These are phyloP conservation scores for Erpobdella octoculata DNA, from an alignment of 2,888 invertebrate species.

Conservation along the genomic window DNA sequence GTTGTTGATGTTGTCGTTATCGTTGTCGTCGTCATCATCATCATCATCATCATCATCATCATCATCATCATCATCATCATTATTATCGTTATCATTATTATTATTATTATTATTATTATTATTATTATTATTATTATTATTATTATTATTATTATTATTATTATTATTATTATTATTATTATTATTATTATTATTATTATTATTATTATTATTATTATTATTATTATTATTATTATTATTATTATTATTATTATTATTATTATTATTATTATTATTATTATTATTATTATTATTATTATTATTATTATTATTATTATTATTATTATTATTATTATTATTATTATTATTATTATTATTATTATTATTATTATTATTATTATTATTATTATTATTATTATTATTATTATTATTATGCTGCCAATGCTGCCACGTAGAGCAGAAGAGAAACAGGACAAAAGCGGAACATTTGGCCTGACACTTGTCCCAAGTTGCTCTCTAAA, in stretches of 20 bases:
- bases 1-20: no score
- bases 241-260: background rate
- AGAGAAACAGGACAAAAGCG: no score
- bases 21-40: slow-evolving; percentile 16
- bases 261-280: slow-evolving; percentile 7
- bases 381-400: background rate
- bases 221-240: background rate
- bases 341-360: background rate
- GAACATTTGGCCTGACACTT: no score
- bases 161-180: background rate
- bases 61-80: slow-evolving; percentile 25
- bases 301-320: background rate
- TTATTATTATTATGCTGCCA: background rate
- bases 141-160: background rate
- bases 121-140: background rate
- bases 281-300: background rate
- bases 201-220: background rate
- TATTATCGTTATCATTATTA: slow-evolving; percentile 21
- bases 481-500: no score
- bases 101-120: background rate
- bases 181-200: background rate
- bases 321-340: background rate
- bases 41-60: slow-evolving; percentile 27
- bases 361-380: background rate
- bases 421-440: no score